Conservation (phyloP, 2,113 vertebrate genomes). For the Mohoua ochrocephala region DNA sequence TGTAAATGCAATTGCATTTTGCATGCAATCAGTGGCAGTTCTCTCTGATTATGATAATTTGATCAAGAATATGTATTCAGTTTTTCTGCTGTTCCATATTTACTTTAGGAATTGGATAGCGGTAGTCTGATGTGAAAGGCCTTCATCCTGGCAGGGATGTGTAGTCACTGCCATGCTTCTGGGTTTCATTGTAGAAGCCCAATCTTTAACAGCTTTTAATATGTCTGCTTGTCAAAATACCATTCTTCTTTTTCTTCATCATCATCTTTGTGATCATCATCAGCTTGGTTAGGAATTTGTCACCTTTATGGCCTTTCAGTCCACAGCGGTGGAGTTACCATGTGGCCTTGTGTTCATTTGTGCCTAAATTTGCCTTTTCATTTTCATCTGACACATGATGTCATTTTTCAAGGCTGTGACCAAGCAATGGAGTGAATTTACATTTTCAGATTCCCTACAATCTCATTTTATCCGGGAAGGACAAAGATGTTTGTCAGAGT, state of each 20-base stretch:
- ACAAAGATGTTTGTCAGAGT: background rate
- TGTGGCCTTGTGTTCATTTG: background rate
- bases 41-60: background rate
- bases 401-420: background rate
- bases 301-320: background rate
- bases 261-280: background rate
- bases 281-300: background rate
- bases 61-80: background rate
- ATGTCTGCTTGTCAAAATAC: background rate
- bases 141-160: background rate
- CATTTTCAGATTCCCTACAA: background rate
- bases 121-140: background rate
- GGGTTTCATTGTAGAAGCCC: background rate
- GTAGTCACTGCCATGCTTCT: background rate
- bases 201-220: background rate
- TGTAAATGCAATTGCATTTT: background rate
- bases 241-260: background rate
- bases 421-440: background rate
- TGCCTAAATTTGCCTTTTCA: background rate
- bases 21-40: background rate
- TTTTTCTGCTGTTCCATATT: background rate
- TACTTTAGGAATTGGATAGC: background rate
- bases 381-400: background rate
- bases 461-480: background rate
- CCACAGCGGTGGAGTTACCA: background rate